phyloP scores from a whole-genome alignment of 2,797 vertebrate species.

The Aphelocoma californica region DNA sequence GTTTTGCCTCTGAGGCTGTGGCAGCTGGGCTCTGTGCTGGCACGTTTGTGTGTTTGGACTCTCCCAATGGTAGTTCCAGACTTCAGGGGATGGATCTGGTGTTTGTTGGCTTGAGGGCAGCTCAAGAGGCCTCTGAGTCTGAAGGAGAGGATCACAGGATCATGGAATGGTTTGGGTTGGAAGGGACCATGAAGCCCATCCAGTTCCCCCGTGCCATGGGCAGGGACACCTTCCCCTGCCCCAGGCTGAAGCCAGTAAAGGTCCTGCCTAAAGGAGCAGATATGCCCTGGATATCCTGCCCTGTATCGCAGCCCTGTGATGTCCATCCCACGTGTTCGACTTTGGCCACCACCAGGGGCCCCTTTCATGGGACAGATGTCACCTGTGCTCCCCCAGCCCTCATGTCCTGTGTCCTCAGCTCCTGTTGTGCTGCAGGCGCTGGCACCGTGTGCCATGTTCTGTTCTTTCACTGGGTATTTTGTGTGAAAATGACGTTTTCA shows the following conservation, averaged over 20 bases:
- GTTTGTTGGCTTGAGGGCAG: neutral
- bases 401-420: neutral
- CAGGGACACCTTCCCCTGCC: neutral
- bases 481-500: neutral
- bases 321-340: fast-evolving
- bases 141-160: fast-evolving
- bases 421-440: neutral
- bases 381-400: neutral
- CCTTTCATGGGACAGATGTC: neutral
- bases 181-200: neutral
- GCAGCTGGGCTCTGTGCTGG: neutral
- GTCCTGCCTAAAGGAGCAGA: neutral
- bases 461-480: neutral
- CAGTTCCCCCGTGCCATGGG: neutral
- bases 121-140: neutral
- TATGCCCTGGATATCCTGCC: fast-evolving
- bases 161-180: neutral
- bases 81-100: fast-evolving
- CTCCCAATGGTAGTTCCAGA: fast-evolving
- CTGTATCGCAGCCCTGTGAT: fast-evolving
- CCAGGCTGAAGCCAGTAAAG: neutral
- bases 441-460: fast-evolving
- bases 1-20: neutral
- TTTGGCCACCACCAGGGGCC: fast-evolving
- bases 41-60: neutral